phyloP scores from a whole-genome alignment of 2,888 invertebrate genomes.

The Drosophila neonasuta region DNA sequence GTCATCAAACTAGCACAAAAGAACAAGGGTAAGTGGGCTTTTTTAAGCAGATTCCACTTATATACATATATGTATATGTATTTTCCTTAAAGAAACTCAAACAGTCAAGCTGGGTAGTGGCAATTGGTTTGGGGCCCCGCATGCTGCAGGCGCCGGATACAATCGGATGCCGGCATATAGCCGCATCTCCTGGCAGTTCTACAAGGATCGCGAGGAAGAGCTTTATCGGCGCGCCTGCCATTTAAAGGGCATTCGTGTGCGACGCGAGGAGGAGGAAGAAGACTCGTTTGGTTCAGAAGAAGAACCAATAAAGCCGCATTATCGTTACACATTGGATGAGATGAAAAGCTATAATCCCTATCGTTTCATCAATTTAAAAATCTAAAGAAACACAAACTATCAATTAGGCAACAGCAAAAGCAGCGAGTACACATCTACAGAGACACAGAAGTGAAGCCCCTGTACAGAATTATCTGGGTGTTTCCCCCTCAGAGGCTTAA shows the following conservation, averaged over 20 bases:
- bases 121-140: conserved; percentile 48
- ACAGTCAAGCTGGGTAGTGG: conserved; percentile 50
- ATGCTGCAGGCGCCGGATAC: conserved; percentile 26
- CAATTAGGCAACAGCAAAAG: conserved; percentile 25
- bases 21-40: conserved; percentile 54
- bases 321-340: conserved; percentile 70
- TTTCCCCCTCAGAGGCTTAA: conserved; percentile 5
- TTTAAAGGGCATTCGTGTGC: conserved; percentile 63
- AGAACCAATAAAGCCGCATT: conserved; percentile 45
- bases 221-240: conserved; percentile 66
- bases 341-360: conserved; percentile 73
- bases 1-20: conserved; percentile 72
- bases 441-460: background rate
- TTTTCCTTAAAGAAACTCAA: conserved; percentile 55
- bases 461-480: conserved; percentile 18
- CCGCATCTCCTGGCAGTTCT: conserved; percentile 57
- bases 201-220: conserved; percentile 70
- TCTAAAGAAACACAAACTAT: conserved; percentile 21
- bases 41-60: too few relatives aligned
- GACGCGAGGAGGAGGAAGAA: conserved; percentile 54
- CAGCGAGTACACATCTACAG: conserved; percentile 1
- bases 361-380: conserved; percentile 58
- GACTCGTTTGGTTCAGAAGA: conserved; percentile 60
- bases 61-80: too few relatives aligned
- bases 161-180: conserved; percentile 38